phyloP scores from a whole-genome alignment of 2,888 invertebrate genomes.

The Stictocephala bisonia region DNA sequence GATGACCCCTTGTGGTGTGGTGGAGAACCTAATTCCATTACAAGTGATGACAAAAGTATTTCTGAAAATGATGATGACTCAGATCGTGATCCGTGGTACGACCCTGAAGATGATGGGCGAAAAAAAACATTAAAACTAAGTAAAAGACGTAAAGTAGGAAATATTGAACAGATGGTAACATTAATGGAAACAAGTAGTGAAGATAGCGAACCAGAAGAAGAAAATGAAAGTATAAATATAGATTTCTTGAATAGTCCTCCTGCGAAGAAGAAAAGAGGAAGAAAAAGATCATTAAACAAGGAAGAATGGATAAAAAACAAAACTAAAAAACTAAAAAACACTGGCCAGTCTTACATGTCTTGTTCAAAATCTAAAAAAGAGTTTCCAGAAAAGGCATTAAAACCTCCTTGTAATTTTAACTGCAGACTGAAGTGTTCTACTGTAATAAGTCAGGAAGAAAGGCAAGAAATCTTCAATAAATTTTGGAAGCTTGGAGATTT shows the following conservation, averaged over 20 bases:
- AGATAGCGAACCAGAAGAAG: background rate
- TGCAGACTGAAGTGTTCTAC: constrained; percentile 23
- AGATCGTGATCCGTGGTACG: constrained; percentile 13
- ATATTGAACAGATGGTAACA: background rate
- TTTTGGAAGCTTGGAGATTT: constrained; percentile 29
- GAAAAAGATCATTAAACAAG: constrained; percentile 11
- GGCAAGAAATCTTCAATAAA: constrained; percentile 4
- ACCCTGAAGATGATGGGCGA: background rate
- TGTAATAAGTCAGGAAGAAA: constrained; percentile 4
- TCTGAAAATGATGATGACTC: background rate
- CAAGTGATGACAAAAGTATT: background rate
- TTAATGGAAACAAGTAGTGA: constrained; percentile 5
- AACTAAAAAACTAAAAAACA: constrained; percentile 7
- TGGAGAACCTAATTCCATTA: background rate
- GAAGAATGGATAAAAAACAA: constrained; percentile 10
- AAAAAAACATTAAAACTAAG: background rate
- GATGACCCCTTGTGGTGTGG: constrained; percentile 5
- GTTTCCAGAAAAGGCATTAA: constrained; percentile 12
- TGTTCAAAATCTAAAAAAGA: constrained; percentile 24
- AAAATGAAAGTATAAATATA: constrained; percentile 23
- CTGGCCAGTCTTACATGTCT: constrained; percentile 12
- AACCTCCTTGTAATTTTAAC: constrained; percentile 12
- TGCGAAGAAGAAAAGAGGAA: constrained; percentile 11
- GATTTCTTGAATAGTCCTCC: constrained; percentile 5
- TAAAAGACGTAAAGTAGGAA: constrained; percentile 8